Base-by-base conservation (phyloP, 2,888 invertebrate species). In the Lithophane socia region DNA sequence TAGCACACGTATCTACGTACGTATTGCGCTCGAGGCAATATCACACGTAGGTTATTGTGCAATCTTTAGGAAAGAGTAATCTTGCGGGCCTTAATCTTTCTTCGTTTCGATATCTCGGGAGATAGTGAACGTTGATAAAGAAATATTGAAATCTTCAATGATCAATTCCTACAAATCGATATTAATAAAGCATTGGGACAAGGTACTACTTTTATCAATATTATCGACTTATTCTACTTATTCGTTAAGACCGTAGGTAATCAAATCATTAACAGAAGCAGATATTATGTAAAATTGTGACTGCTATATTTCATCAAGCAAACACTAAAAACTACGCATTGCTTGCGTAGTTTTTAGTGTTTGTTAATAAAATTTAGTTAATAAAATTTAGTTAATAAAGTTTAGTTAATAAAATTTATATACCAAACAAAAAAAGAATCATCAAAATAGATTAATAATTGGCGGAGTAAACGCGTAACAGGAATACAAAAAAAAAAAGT, bases 1-100 rank as follows among this genome's bases (percentile, higher is more conserved):
- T 75, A 82, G 64, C 44, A 21, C 82, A 83, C 82, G 80, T 66
- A n/a, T 29, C n/a, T 24, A 42, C 16, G 52, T 24, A 42, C 16
- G 52, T 37, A 44, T 56, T 24, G 21, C 18, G 37, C 21, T 29
- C 63, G 47, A 18, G n/a, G 16, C 68, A 61, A 71, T 37, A 71
- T 54, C 47, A 79, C 70, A 74, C 70, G 74, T 64, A 71, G 63
- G 68, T 16, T 44, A 61, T 69, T 72, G 49, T 24, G 60, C 75
- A 82, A 82, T 79, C 16, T 44, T n/a, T 10, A 21, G 29, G 10
- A 52, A 47, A 13, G 0, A 65, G 58, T n/a, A 10, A 70, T 70
- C 49, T 47, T 18, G 18, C 52, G 13, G 2, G 42, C 3, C 21
- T 44, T 74, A 52, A 79, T 79, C 75, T 64, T 73, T 37, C 18